Evolutionary conservation across 2,888 invertebrate species (phyloP), one percentile per base, ranked within the genome.

Genomic region (Leucophora obtusa): DNA sequence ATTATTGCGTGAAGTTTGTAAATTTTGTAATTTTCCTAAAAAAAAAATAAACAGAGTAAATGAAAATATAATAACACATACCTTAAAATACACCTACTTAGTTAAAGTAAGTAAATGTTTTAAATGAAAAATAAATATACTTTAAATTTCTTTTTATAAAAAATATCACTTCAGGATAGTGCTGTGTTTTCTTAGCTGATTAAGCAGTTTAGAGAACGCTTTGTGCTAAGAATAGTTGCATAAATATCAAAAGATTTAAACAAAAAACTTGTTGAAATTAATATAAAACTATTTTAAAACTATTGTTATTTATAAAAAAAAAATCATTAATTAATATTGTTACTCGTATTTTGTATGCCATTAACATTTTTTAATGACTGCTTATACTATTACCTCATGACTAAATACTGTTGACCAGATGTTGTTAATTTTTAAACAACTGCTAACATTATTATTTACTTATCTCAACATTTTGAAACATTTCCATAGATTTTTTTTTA

Each of bases 1-100:
- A 77, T 77, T n/a, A n/a, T n/a, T 81, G 81, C 73, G 77, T 77
- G 73, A 66, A 77, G 60, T 60, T 6, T 62, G 69, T 43, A 17
- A 66, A 51, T 81, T 73, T 77, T 77, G 81, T 58, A 81, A 81
- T 59, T 70, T 43, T 33, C 9, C n/a, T 7, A 18, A 11, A 47
- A 58, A 54, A 21, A 14, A 70, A 28, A 28, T 21, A 17, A 62
- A 33, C 28, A 28, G 35, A 63, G 59, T 3, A 63, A 54, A 43
- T 10, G 35, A 47, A 56, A 24, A 43, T 28, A 18, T 9, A 47
- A 9, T 56, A 76, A 28, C 28, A 28, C 28, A 71, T 11, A 38
- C 10, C 14, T 38, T 14, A 35, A 38, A 38, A n/a, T n/a, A n/a
- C n/a, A n/a, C n/a, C n/a, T 11, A 14, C 11, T 10, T 38, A 38